Base-by-base conservation (phyloP, 2,888 invertebrate genomes). In the Eilema caniola region DNA sequence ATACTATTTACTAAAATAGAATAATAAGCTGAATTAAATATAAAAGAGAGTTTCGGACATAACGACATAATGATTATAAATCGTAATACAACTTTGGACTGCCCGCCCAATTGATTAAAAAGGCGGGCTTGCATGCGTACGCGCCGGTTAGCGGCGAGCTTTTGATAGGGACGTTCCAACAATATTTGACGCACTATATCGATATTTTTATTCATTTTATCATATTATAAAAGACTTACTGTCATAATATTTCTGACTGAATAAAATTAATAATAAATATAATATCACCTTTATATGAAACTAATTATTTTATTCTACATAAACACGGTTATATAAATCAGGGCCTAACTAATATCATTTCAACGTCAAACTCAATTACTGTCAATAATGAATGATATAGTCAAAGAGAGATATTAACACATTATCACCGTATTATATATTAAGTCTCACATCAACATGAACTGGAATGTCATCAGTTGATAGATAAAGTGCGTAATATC, bases 91-190 rank as follows among this genome's bases (percentile, higher is more conserved):
- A 78, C 76, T 76, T 74, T 68, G 62, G 73, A 72, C 74, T 79
- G 75, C 75, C 86, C 87, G 83, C 86, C 85, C 89, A 83, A 85
- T 88, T 85, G 82, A 88, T 89, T 88, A 85, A 53, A 53, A 66
- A 76, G 65, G 72, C 77, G 75, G 73, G 72, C 71, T 67, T 70
- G 76, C 71, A 73, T 80, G 82, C 82, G 81, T 75, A 74, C 71
- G 77, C 81, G 80, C 72, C 67, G 80, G 76, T 59, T 77, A 76
- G 82, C 83, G 84, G 84, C 73, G 75, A 82, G 83, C 85, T 86
- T 89, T 86, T 83, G 70, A 74, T 88, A 89, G 86, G 80, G 86
- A 64, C 79, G 88, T 61, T 23, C 66, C 61, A 57, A 47, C 23
- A 37, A 66, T 16, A 20, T 67, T 28, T 28, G 61, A 69, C 25